Evolutionary conservation across 2,797 vertebrate species (phyloP).

Genomic region (Sphenodon punctatus): DNA sequence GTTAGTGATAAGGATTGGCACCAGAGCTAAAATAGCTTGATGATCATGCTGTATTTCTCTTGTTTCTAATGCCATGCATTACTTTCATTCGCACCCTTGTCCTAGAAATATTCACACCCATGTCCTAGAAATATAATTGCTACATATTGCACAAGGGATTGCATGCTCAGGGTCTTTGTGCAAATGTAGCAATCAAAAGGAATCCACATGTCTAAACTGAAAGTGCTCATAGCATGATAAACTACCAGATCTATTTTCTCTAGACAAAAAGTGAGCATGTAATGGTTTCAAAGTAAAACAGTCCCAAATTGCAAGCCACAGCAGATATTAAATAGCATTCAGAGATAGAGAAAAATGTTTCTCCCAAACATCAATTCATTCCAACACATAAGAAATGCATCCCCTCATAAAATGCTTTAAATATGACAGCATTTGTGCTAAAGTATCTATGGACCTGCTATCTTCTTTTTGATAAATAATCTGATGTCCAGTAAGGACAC

Average conservation of each 20-base stretch:
- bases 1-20: no score
- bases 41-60: no score
- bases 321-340: not conserved
- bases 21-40: no score
- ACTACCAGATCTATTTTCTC: not conserved
- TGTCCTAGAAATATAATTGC: no score
- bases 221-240: not conserved
- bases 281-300: not conserved
- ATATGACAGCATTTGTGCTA: not conserved
- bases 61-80: no score
- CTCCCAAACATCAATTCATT: not conserved
- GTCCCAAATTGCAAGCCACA: not conserved
- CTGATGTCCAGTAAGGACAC: not conserved
- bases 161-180: not conserved
- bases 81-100: not conserved
- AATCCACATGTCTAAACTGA: not conserved
- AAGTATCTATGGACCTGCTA: not conserved
- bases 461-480: constrained; percentile 2
- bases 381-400: not conserved
- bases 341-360: not conserved
- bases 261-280: not conserved
- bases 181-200: not conserved
- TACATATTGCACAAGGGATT: not conserved
- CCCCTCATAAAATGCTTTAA: not conserved
- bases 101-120: no score